Evolutionary conservation across 2,797 vertebrate genomes (phyloP), one percentile per base, ranked within the genome.

Genomic region (Synanceia verrucosa): DNA sequence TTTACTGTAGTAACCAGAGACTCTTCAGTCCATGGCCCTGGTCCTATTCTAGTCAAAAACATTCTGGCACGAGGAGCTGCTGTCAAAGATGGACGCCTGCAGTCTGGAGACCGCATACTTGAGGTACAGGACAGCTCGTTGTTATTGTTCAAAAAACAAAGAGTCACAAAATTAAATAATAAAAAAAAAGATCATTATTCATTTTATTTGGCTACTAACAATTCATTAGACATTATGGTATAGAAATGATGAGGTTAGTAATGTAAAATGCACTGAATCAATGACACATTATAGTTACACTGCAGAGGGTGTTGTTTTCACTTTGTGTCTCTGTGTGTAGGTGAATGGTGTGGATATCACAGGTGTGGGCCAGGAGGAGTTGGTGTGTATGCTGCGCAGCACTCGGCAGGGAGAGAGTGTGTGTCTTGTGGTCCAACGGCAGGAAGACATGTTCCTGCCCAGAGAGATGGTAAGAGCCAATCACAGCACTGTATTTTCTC

Each of bases 1-100:
- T 99, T 99, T 81, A 99, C 98, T 0, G 97, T 99, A 8, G 98
- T 99, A 67, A 99, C 98, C 69, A 97, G 97, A 93, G 97, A 99
- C 72, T 97, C 97, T 53, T 96, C 97, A 24, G 90, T 97, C 6
- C 97, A 98, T 0, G 96, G 96, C n/a, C 96, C 95, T 0, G 96
- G 97, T 47, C 98, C 97, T 0, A 99, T 99, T 87, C 96, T 99
- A 18, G 96, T 99, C 59, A 99, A 99, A 90, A 99, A 98, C 84
- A 99, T 99, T 90, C 93, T 99, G n/a, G 95, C 97, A 10, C 96
- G 96, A 53, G 97, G 98, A 80, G 98, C 98, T 52, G 98, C 98
- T 48, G 88, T 99, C 67, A 97, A 97, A 91, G 98, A 99, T 72
- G 97, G 97, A 48, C 96, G 96, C 53, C 93, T 99, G 76, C 96